These are phyloP conservation scores for Daboia siamensis DNA, from an alignment of 2,113 vertebrate species.

Conservation along the genomic window DNA sequence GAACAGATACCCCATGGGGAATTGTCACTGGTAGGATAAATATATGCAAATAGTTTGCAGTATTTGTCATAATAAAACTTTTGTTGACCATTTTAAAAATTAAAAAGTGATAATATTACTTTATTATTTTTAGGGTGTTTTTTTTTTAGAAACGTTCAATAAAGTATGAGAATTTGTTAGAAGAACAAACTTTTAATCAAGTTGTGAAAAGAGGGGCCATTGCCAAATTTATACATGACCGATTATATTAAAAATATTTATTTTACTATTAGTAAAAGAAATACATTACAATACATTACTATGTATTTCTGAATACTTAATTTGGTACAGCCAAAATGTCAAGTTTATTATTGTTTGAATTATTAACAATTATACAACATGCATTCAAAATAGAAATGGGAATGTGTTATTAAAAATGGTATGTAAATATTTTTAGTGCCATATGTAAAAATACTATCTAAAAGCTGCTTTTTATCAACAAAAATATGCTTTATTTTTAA, in stretches of 20 bases:
- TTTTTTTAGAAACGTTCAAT: not conserved
- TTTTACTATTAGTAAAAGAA: not conserved
- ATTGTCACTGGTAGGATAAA: not conserved
- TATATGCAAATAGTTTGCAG: not conserved
- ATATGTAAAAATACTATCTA: not conserved
- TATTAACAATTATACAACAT: not conserved
- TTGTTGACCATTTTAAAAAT: not conserved
- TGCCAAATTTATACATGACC: not conserved
- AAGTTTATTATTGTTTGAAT: not conserved
- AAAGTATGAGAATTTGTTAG: not conserved
- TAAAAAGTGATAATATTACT: not conserved
- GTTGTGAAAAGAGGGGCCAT: not conserved
- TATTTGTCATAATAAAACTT: not conserved
- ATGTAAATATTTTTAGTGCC: not conserved
- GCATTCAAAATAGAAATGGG: not conserved
- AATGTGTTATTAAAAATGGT: not conserved
- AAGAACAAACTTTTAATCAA: not conserved
- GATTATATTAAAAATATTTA: not conserved
- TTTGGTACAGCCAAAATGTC: not conserved
- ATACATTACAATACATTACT: not conserved
- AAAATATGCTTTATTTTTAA: constrained; percentile 26
- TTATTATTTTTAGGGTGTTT: not conserved
- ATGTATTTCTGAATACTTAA: not conserved
- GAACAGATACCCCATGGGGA: not conserved
- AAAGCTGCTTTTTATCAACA: constrained; percentile 19